Percentiles rank a stretch among this genome's conserved stretches.
These are phyloP conservation scores for Eubasilissa splendida DNA, from an alignment of 2,888 invertebrate species.

Conservation along the genomic window DNA sequence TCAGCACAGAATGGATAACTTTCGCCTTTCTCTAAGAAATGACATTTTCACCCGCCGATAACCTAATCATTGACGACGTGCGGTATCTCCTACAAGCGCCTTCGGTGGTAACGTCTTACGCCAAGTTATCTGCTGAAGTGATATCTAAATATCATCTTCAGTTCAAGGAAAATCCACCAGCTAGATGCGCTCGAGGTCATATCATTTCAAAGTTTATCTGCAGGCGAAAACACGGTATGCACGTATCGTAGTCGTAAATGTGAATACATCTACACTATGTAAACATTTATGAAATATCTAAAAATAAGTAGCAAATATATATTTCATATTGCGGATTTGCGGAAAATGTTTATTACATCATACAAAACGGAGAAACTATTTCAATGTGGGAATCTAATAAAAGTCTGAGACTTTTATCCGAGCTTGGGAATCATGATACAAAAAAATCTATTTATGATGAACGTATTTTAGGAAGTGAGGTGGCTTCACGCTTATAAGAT, in stretches of 20 bases:
- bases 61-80: conserved; percentile 20
- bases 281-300: no score
- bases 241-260: conserved; percentile 29
- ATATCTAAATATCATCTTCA: conserved; percentile 47
- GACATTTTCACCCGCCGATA: neutral
- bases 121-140: conserved; percentile 44
- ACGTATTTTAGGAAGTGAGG: no score
- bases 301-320: no score
- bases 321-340: neutral
- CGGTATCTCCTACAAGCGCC: conserved; percentile 30
- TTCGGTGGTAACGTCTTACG: conserved; percentile 34
- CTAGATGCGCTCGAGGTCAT: conserved; percentile 31
- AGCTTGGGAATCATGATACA: no score
- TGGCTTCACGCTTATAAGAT: no score
- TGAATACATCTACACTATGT: no score
- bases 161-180: conserved; percentile 42
- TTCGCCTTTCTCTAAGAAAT: neutral
- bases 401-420: no score
- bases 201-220: conserved; percentile 31
- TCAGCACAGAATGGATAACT: neutral
- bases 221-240: conserved; percentile 21
- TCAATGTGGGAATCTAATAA: neutral
- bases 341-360: neutral
- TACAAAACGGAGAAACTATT: neutral
- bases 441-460: no score